Base-by-base conservation (phyloP, 2,113 vertebrate genomes). In the Picathartes gymnocephalus region DNA sequence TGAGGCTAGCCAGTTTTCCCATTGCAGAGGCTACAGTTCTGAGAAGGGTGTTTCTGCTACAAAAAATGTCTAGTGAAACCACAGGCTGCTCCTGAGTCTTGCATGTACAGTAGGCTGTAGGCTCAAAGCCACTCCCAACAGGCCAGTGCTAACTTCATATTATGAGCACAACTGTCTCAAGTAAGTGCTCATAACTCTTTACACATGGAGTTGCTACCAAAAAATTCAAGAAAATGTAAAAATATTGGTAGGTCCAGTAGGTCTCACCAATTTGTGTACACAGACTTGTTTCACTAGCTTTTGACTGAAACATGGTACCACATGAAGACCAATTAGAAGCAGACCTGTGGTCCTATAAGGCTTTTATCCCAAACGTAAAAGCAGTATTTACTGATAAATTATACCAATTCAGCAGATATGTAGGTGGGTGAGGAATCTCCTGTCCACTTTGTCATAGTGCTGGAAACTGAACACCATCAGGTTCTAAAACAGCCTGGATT, bases 1-100 rank as follows among this genome's bases (percentile, higher is more conserved):
- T 56, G 72, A 93, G 56, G 82, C 91, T 90, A 86, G 78, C 68
- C 82, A 62, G 47, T 73, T 94, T 91, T 66, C 71, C 54, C 82
- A 58, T 17, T 88, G 51, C 68, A 66, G 50, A 94, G 64, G 39
- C 60, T 78, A 40, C 21, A 51, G 51, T 12, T 81, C 65, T 6
- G 19, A 1, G 4, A 76, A 39, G 56, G 64, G 9, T 7, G 48
- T 79, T 88, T 86, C 62, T 78, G 60, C 53, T 64, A 68, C 61
- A 87, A 81, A 95, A 93, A 64, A 23, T 7, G 28, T 15, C 9
- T 61, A n/a, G 24, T 48, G 71, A 92, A 96, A 92, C 81, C 85
- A 77, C 81, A 93, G 85, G 48, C 61, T 77, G 39, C 76, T 92
- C 68, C 54, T 33, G 50, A 88, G 22, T 45, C 68, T 93, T 90